Base-by-base conservation (phyloP, 2,113 vertebrate species). In the Semnornis frantzii region DNA sequence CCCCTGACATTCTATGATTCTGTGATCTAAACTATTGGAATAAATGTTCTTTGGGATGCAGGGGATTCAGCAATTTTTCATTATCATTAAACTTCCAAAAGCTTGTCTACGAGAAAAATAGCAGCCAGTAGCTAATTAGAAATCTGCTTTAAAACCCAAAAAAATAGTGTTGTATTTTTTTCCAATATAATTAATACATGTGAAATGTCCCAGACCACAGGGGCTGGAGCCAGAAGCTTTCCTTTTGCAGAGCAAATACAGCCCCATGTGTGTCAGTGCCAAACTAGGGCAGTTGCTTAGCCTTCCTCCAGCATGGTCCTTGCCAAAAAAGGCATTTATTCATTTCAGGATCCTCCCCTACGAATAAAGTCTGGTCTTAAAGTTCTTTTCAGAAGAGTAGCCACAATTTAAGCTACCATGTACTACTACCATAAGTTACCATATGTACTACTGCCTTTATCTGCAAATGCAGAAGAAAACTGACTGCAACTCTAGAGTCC, bases 51-150 rank as follows among this genome's bases (percentile, higher is more conserved):
- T 85, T 52, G 33, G 76, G 64, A 87, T 64, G 89, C 82, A 91
- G 75, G 5, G 23, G 31, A 93, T 85, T 79, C 64, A 77, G 63
- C 6, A 64, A 71, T 68, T 85, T 90, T 94, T 90, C 81, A 76
- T 87, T 87, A 91, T 70, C 59, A 42, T 87, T 93, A 87, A 79
- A 85, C 54, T 89, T 63, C 55, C 71, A 75, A 89, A 89, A 85
- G 12, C 59, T 42, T 24, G 23, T 89, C 55, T 63, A 71, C 92
- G 57, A 93, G 68, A 89, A 95, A 78, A 94, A 74, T 57, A 92
- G 50, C 78, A 92, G 33, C 30, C 68, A 89, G 57, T 16, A 87
- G 15, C 25, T 93, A 96, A 92, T 91, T 93, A 74, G 91, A 66
- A 23, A 89, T 52, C 71, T 92, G 64, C 37, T 89, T 81, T 48